Base-by-base conservation (phyloP, 2,113 vertebrate species). In the Fregetta grallaria region DNA sequence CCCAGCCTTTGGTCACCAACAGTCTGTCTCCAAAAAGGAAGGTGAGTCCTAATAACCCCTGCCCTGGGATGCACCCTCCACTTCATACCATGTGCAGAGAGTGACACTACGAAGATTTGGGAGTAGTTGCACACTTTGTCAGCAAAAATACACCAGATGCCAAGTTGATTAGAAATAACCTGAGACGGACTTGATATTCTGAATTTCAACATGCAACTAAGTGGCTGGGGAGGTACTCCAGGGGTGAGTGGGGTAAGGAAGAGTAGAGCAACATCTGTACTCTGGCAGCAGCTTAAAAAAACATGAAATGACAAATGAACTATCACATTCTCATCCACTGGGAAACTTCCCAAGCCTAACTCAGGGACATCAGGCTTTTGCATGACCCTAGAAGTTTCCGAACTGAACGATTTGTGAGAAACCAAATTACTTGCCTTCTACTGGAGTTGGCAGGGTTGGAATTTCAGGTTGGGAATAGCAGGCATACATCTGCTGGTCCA, bases 401-500 rank as follows among this genome's bases (percentile, higher is more conserved):
- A 67, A 0, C 5, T 21, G 32, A 77, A 42, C 38, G 12, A 4
- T 1, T 3, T 32, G n/a, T 14, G 16, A 79, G 66, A 25, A 53
- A 23, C 15, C 65, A 56, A 23, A 29, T 11, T 19, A 92, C 98
- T 97, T 96, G 98, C 99, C 99, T 98, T 99, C 99, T 36, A 99
- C 99, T 0, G 99, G 99, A 7, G 99, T 99, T 15, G 99, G 99
- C 88, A 99, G 97, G n/a, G 98, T 98, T 7, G 99, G 99, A 45
- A 98, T 99, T 49, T 98, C 99, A 0, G 99, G 99, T 86, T 99
- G 99, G 5, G 99, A 99, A 94, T 99, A 99, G 97, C 99, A 99
- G 77, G 99, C 98, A 15, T 98, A 99, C 99, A 99, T 99, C 98
- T 99, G 99, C 98, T 99, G 99, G 98, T 99, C 99, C 15, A 99